Percentiles rank a stretch among this genome's conserved stretches.
phyloP scores from a whole-genome alignment of 2,888 invertebrate genomes.

The Scaptomyza caliginosa region DNA sequence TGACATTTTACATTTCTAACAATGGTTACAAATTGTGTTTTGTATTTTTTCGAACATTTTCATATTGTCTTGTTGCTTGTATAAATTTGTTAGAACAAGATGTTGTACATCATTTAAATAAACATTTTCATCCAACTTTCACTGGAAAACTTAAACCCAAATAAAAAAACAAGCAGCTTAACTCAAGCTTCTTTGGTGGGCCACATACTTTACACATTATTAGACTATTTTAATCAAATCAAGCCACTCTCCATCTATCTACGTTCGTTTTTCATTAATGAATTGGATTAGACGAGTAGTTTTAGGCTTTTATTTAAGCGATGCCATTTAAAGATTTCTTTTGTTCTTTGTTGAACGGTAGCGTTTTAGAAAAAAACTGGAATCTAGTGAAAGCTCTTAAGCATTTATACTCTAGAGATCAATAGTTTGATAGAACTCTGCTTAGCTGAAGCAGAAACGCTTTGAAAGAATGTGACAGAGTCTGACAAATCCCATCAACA shows the following conservation, averaged over 20 bases:
- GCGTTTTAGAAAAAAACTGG: conserved; percentile 36
- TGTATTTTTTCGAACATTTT: conserved; percentile 26
- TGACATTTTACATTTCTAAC: conserved; percentile 46
- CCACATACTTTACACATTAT: conserved; percentile 73
- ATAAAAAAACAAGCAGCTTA: conserved; percentile 52
- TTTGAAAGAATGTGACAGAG: conserved; percentile 28
- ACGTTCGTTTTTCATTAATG: conserved; percentile 69
- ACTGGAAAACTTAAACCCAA: conserved; percentile 60
- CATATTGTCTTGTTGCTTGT: conserved; percentile 27
- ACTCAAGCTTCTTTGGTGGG: conserved; percentile 59
- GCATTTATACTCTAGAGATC: background rate
- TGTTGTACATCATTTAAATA: conserved; percentile 59
- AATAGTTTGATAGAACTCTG: conserved; percentile 27
- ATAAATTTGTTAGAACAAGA: conserved; percentile 59
- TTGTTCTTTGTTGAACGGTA: conserved; percentile 57
- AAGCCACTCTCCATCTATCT: conserved; percentile 65
- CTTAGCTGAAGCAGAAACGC: conserved; percentile 21
- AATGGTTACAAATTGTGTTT: conserved; percentile 32
- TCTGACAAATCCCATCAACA: conserved; percentile 53
- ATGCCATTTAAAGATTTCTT: conserved; percentile 32
- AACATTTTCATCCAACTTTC: conserved; percentile 67
- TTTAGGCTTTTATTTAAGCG: conserved; percentile 14
- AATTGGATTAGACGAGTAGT: conserved; percentile 48
- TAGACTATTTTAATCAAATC: conserved; percentile 77
- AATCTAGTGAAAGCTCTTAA: conserved; percentile 66